A percentile compares a stretch with the other conserved stretches of the same genome.
Evolutionary conservation across 2,113 vertebrate genomes (phyloP).

Genomic region (Caracal caracal): DNA sequence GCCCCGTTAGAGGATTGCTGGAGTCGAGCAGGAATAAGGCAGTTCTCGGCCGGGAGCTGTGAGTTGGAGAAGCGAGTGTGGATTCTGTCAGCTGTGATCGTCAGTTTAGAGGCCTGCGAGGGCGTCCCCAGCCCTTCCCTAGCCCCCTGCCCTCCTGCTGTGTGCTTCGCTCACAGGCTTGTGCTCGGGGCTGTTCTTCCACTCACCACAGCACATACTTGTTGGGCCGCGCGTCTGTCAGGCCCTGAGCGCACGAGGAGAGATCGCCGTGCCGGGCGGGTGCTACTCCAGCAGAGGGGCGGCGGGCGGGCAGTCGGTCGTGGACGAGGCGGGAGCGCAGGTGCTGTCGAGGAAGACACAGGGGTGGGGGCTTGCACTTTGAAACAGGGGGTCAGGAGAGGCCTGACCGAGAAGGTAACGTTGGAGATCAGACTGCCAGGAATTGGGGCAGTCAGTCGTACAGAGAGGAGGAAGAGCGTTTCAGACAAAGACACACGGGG

Average conservation of each 20-base stretch:
- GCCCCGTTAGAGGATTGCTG: background rate
- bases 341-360: background rate
- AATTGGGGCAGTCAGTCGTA: background rate
- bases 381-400: background rate
- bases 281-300: background rate
- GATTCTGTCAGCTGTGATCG: background rate
- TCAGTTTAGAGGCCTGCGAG: background rate
- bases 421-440: background rate
- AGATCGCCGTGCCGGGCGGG: background rate
- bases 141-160: fast-evolving
- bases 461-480: background rate
- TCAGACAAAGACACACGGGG: background rate
- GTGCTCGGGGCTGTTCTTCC: background rate
- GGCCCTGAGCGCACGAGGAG: background rate
- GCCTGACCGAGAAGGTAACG: background rate
- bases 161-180: no score
- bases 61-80: background rate
- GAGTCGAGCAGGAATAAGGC: background rate
- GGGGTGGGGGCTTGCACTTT: background rate
- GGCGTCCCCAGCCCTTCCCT: no score
- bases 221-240: background rate
- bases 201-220: background rate
- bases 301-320: no score
- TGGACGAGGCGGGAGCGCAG: background rate
- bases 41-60: background rate